A percentile compares a stretch with the other conserved stretches of the same genome.
Conservation (phyloP, 2,113 vertebrate genomes). For the Rhea americana region DNA sequence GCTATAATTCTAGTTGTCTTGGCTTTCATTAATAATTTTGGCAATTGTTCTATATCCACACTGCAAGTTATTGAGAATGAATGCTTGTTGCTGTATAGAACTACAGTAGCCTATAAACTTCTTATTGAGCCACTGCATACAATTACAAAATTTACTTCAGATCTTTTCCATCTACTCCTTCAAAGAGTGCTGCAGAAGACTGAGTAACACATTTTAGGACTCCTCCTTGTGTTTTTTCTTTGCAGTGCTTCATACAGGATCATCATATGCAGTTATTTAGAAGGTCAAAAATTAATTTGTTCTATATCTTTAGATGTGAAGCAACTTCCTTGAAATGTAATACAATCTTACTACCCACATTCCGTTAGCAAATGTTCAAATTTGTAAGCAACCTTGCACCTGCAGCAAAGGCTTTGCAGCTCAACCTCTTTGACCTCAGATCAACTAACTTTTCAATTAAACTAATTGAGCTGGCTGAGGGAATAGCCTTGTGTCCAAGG, state of each 20-base stretch:
- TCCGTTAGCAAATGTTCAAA: not conserved
- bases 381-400: not conserved
- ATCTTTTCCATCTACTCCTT: not conserved
- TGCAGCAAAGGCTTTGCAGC: not conserved
- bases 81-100: not conserved
- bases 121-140: not conserved
- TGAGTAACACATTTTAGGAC: not conserved
- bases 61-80: not conserved
- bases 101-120: not conserved
- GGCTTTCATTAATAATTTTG: not conserved
- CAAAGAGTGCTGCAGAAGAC: not conserved
- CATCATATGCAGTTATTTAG: not conserved
- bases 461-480: not conserved
- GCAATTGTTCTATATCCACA: not conserved
- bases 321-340: not conserved
- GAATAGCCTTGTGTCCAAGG: not conserved
- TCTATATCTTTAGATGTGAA: not conserved
- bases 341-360: not conserved
- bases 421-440: rapidly evolving
- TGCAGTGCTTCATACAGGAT: not conserved
- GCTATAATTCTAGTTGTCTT: not conserved
- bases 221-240: not conserved
- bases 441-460: not conserved
- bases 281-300: not conserved
- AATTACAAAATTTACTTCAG: not conserved